Conservation (phyloP, 2,888 invertebrate genomes). For the Stramonita haemastoma region DNA sequence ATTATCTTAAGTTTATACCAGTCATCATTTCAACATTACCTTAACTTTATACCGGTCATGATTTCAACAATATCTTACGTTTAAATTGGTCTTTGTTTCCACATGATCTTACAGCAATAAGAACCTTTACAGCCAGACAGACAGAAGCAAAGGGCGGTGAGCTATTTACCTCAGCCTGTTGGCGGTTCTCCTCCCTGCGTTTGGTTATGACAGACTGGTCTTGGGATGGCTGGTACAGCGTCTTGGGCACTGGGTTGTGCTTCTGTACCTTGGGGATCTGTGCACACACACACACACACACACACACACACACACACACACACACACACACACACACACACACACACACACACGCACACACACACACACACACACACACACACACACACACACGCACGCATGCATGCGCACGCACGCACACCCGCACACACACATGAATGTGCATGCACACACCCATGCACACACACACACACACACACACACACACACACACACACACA, state of each 20-base stretch:
- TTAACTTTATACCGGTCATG: no score
- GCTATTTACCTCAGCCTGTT: constrained; percentile 69
- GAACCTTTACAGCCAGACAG: not conserved
- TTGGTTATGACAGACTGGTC: constrained; percentile 62
- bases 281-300: constrained; percentile 25
- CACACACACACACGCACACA: constrained; percentile 21
- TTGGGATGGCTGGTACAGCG: constrained; percentile 67
- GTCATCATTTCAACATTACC: no score
- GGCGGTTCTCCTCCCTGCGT: constrained; percentile 66
- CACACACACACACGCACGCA: constrained; percentile 23
- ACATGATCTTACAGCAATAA: no score
- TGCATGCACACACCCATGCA: not conserved
- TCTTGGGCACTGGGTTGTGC: constrained; percentile 69
- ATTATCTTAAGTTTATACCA: no score
- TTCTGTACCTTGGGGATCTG: constrained; percentile 74
- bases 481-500: not conserved
- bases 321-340: not conserved
- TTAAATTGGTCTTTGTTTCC: no score
- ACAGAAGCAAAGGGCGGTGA: not conserved
- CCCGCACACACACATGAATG: not conserved
- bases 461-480: constrained; percentile 5
- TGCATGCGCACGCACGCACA: constrained; percentile 14
- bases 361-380: constrained; percentile 23
- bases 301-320: constrained; percentile 24
- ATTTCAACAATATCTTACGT: no score